Evolutionary conservation across 2,797 vertebrate species (phyloP).

Genomic region (Australoheros facetus): DNA sequence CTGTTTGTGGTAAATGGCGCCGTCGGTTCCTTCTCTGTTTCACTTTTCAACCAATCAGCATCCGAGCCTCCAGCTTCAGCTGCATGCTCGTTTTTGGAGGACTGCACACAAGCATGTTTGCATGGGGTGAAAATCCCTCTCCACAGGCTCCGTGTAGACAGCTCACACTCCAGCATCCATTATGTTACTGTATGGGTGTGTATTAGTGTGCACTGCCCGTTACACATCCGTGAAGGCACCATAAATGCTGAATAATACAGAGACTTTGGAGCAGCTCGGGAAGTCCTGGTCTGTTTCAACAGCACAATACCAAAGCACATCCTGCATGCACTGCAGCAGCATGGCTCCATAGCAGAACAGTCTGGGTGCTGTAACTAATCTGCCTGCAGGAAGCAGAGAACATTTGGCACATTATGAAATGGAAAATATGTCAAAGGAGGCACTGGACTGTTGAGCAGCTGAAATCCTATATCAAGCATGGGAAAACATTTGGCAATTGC

Average conservation of each 20-base stretch:
- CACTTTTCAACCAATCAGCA: too few relatives aligned
- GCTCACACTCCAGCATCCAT: too few relatives aligned
- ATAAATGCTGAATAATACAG: neutral
- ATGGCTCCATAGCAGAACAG: neutral
- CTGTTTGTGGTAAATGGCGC: too few relatives aligned
- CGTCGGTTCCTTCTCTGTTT: too few relatives aligned
- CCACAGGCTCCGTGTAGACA: too few relatives aligned
- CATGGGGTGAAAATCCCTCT: too few relatives aligned
- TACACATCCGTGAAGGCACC: neutral
- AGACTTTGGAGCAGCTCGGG: neutral
- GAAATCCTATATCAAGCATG: conserved; percentile 1
- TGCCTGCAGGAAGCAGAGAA: neutral
- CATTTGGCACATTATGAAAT: neutral
- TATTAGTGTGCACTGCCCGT: neutral
- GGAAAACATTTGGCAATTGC: neutral
- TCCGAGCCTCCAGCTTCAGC: too few relatives aligned
- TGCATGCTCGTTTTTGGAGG: too few relatives aligned
- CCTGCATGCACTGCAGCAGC: neutral
- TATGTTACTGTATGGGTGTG: too few relatives aligned
- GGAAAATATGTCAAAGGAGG: neutral
- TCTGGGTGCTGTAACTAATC: neutral
- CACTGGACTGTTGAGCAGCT: neutral
- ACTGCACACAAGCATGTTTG: too few relatives aligned
- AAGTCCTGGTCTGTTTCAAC: neutral
- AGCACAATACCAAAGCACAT: neutral